Evolutionary conservation across 1,140 invertebrate genomes (phyloP).

Genomic region (Choristoneura fumiferana): DNA sequence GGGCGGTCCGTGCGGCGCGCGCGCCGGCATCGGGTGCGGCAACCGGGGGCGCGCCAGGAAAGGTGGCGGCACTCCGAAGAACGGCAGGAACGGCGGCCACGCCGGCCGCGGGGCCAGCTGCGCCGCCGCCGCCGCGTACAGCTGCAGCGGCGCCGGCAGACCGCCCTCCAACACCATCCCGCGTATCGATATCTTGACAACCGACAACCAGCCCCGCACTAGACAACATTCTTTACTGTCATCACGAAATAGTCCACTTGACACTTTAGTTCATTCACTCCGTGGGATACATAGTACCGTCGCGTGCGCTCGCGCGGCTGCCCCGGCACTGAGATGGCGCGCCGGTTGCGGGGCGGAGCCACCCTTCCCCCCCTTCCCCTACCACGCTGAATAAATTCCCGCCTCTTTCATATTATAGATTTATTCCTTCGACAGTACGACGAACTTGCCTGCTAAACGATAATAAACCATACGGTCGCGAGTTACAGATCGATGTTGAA

Average conservation of each 20-base stretch:
- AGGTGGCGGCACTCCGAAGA: conserved; percentile 77
- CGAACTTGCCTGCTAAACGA: conserved; percentile 53
- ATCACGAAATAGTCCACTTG: neutral
- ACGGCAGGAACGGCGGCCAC: conserved; percentile 79
- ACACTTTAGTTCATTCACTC: conserved; percentile 28
- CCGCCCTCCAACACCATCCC: conserved; percentile 70
- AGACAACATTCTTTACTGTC: conserved; percentile 33
- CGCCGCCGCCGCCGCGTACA: conserved; percentile 79
- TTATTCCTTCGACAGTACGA: conserved; percentile 67
- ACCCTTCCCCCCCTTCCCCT: conserved; percentile 51
- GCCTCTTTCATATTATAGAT: conserved; percentile 77
- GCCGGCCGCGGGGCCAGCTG: conserved; percentile 77
- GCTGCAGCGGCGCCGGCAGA: conserved; percentile 79
- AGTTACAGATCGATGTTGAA: conserved; percentile 68
- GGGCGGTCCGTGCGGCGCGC: conserved; percentile 72
- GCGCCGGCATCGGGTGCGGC: conserved; percentile 52
- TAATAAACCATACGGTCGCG: conserved; percentile 65
- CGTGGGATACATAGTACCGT: conserved; percentile 17
- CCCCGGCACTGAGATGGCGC: conserved; percentile 69
- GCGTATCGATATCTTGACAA: conserved; percentile 53
- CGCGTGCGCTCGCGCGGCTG: conserved; percentile 42
- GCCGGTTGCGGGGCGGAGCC: conserved; percentile 52
- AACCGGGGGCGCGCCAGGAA: conserved; percentile 65
- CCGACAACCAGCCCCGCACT: conserved; percentile 42
- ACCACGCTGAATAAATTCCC: conserved; percentile 65